Conservation (phyloP, 1,140 invertebrate genomes). For the Conopomorpha cramerella region DNA sequence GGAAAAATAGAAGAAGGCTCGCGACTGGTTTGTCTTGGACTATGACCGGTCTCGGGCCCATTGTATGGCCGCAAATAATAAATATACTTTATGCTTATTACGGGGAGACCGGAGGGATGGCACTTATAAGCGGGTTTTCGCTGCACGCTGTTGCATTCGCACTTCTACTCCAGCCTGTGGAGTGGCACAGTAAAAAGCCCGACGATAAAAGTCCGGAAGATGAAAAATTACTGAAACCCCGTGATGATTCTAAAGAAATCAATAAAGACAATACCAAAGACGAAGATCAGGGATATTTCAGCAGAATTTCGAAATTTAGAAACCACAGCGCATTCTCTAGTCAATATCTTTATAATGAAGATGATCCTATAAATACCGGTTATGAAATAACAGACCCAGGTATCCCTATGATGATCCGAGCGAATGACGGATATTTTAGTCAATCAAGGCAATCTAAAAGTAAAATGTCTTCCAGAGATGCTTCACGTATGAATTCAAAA, state of each 20-base stretch:
- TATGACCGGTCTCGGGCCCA: constrained; percentile 63
- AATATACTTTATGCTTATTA: constrained; percentile 56
- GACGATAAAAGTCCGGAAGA: constrained; percentile 18
- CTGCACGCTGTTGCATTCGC: constrained; percentile 63
- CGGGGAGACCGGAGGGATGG: constrained; percentile 60
- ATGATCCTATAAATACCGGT: constrained; percentile 62
- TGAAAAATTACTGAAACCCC: constrained; percentile 20
- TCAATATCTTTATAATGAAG: constrained; percentile 70
- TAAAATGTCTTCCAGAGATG: constrained; percentile 48
- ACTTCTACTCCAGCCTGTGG: constrained; percentile 66
- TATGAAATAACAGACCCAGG: constrained; percentile 70
- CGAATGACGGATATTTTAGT: constrained; percentile 69
- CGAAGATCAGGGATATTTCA: constrained; percentile 42
- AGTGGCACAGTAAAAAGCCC: constrained; percentile 61
- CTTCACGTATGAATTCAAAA: constrained; percentile 39
- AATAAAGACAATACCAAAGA: constrained; percentile 17
- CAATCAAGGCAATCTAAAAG: constrained; percentile 51
- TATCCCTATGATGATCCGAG: constrained; percentile 66
- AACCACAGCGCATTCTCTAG: constrained; percentile 63
- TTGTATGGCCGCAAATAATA: constrained; percentile 62
- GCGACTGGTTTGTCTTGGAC: constrained; percentile 65
- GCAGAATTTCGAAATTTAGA: constrained; percentile 38
- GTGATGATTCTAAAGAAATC: constrained; percentile 8
- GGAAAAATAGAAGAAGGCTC: constrained; percentile 60
- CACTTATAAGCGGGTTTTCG: constrained; percentile 63